Evolutionary conservation across 2,113 vertebrate species (phyloP), one percentile per base, ranked within the genome.

Genomic region (Struthidea cinerea): DNA sequence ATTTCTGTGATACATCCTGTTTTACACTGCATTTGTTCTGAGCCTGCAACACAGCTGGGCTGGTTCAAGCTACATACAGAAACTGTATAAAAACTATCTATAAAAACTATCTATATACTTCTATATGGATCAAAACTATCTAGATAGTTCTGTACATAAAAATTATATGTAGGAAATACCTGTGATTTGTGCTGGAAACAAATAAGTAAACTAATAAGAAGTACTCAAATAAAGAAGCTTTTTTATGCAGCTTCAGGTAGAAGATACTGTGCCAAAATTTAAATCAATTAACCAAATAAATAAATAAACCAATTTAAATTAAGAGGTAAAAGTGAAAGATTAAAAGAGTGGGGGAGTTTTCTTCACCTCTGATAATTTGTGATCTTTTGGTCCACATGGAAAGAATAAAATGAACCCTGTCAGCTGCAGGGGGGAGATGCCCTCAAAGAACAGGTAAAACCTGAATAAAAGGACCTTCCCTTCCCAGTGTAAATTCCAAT

Each of bases 1-100:
- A 79, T 93, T 93, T 79, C 78, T 81, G 11, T 84, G 93, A 27
- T 57, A 39, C 78, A 69, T 90, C 93, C 81, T 93, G 94, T 16
- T 91, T 63, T 41, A 56, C 65, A 21, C 52, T 67, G 90, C 55
- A 13, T 53, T 50, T 50, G 32, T n/a, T 27, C 79, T 47, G 82
- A 61, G n/a, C 77, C 89, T 84, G 82, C 7, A 1, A 14, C 56
- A 69, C 69, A 30, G 57, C 67, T 4, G 1, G 11, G 73, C 67
- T 61, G 33, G 6, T 80, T 46, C 84, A 18, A 47, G 52, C 56
- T 56, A 47, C 52, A 60, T 10, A 37, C 64, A 69, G 82, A 84
- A 71, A 16, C 9, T 35, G 24, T 0, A 4, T 14, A 3, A 15
- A 85, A 80, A 7, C 7, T 0, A 8, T 0, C 7, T 1, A 12